Base-by-base conservation (phyloP, 2,797 vertebrate genomes). In the Emydoidea blandingii region DNA sequence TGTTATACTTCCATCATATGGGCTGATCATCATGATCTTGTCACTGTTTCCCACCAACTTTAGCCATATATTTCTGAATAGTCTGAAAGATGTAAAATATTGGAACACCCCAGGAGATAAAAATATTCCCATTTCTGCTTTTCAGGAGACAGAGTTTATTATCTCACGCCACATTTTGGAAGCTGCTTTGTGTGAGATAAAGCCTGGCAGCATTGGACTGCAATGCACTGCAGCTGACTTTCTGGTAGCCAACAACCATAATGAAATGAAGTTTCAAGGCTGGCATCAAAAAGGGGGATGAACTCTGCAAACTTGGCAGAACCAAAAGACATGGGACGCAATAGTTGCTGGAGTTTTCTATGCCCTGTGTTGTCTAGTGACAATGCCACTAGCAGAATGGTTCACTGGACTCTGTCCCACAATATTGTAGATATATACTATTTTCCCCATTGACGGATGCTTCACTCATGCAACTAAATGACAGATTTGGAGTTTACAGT, bases 281-380 rank as follows among this genome's bases (percentile, higher is more conserved):
- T 91, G 90, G 11, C 72, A 80, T 47, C 21, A 79, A 68, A 91
- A 16, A 0, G 41, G 37, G 27, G 23, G 4, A 44, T 44, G 23
- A 76, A 76, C 72, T 44, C 19, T 47, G 12, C 12, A 41, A 76
- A 76, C 72, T 15, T 25, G 12, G 4, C 56, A 87, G 37, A 83
- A 88, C n/a, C 2, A 31, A 76, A 85, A 68, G 76, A 87, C 95
- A 87, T 21, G 49, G 31, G 78, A 79, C 59, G 27, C 41, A 74
- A 41, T 0, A 86, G 86, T 85, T 92, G 6, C 81, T 59, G 34
- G 53, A 92, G 81, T 12, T 12, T 83, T 88, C 68, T 82, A 19
- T 88, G 44, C 11, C 44, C 41, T 85, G 87, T 84, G 29, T 59
- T 91, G 90, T 76, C 76, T 52, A 81, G 72, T 81, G 79, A 34